These are phyloP conservation scores for Clistopyga incitator DNA, from an alignment of 2,888 invertebrate genomes.

Conservation along the genomic window DNA sequence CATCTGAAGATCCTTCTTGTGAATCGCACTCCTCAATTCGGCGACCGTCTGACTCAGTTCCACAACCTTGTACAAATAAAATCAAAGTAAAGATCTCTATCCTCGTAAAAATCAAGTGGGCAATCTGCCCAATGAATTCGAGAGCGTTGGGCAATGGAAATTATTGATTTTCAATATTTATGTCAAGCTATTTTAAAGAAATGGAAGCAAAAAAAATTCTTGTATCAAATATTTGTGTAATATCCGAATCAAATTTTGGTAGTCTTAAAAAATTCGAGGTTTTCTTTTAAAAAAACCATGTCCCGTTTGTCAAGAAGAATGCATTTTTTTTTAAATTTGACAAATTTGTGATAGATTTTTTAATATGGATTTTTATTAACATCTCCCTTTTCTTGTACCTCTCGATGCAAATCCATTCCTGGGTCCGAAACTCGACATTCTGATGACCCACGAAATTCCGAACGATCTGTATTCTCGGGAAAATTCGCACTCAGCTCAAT, in stretches of 20 bases:
- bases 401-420: slow-evolving; percentile 65
- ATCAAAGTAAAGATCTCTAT: too few relatives aligned
- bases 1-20: slow-evolving; percentile 85
- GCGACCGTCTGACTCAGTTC: slow-evolving; percentile 84
- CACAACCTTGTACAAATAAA: slow-evolving; percentile 81
- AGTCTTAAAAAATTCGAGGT: too few relatives aligned
- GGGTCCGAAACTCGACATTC: slow-evolving; percentile 60
- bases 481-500: slow-evolving; percentile 65
- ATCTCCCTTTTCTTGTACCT: slow-evolving; percentile 67
- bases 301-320: too few relatives aligned
- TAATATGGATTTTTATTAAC: not conserved
- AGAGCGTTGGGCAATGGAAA: too few relatives aligned
- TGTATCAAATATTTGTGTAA: not conserved
- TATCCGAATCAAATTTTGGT: too few relatives aligned
- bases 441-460: slow-evolving; percentile 51
- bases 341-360: not conserved
- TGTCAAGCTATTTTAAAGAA: too few relatives aligned
- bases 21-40: slow-evolving; percentile 84
- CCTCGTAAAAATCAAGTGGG: too few relatives aligned
- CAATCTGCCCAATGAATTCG: too few relatives aligned
- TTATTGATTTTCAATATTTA: too few relatives aligned
- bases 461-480: slow-evolving; percentile 59
- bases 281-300: too few relatives aligned
- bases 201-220: too few relatives aligned
- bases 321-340: too few relatives aligned